Evolutionary conservation across 23 tunicate species (phyloP).

Genomic region (Halocynthia roretzi): DNA sequence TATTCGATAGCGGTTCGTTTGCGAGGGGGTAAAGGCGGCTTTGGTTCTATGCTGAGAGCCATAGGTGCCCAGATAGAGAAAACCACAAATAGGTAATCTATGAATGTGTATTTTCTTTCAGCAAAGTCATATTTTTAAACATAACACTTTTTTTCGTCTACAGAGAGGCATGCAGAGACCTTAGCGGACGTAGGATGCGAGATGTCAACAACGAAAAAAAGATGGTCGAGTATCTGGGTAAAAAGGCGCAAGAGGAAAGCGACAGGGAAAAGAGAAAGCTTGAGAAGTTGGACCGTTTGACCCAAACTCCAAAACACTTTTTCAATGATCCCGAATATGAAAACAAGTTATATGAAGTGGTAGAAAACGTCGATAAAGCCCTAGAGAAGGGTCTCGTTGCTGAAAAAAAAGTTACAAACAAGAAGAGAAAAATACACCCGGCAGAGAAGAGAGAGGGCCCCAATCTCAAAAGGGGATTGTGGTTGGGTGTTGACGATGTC

Average conservation of each 20-base stretch:
- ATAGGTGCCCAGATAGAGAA: constrained; percentile 98
- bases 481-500: constrained; percentile 43
- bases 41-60: constrained; percentile 99
- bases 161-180: constrained; percentile 88
- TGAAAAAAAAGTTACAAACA: constrained; percentile 19
- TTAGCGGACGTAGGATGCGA: constrained; percentile 91
- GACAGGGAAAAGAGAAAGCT: constrained; percentile 68
- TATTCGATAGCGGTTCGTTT: constrained; percentile 16
- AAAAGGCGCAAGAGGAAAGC: constrained; percentile 72
- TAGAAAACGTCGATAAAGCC: constrained; percentile 74
- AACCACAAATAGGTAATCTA: constrained; percentile 71
- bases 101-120: not conserved
- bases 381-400: constrained; percentile 60
- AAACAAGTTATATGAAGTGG: constrained; percentile 38
- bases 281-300: constrained; percentile 57
- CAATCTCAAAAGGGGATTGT: constrained; percentile 32
- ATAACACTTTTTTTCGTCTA: not conserved
- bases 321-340: constrained; percentile 93
- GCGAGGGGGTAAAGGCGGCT: constrained; percentile 98
- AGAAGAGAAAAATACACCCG: constrained; percentile 15
- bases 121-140: not conserved
- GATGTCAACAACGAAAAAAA: constrained; percentile 94
- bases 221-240: constrained; percentile 63
- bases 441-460: constrained; percentile 12
- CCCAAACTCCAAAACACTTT: constrained; percentile 79